These are phyloP conservation scores for Drosophila subobscura DNA, from an alignment of 1,140 invertebrate genomes.

Conservation along the genomic window DNA sequence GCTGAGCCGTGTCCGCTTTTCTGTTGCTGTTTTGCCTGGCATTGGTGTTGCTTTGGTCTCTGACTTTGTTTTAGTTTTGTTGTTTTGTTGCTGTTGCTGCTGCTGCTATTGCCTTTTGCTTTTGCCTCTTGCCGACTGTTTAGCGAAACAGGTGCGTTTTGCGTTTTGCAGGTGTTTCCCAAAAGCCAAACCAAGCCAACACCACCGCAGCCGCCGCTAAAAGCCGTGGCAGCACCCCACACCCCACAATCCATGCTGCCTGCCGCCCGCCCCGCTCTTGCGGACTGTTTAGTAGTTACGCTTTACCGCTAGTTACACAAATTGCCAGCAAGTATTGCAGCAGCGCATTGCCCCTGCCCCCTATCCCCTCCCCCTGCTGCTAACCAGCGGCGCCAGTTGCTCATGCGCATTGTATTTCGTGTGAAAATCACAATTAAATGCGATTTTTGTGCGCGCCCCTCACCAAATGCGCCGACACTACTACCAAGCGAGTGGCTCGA, in stretches of 20 bases:
- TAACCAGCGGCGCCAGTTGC: conserved; percentile 55
- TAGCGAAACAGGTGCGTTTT: conserved; percentile 82
- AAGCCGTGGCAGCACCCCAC: not conserved
- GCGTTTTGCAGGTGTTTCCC: conserved; percentile 82
- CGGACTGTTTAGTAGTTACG: conserved; percentile 77
- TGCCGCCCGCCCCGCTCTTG: conserved; percentile 26
- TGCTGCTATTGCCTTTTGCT: conserved; percentile 53
- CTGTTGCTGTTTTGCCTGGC: conserved; percentile 16
- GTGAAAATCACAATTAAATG: conserved; percentile 83
- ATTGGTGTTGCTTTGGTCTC: conserved; percentile 58
- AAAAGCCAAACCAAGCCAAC: conserved; percentile 55
- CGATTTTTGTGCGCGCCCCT: conserved; percentile 77
- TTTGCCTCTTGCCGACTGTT: conserved; percentile 47
- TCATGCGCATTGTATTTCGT: conserved; percentile 80
- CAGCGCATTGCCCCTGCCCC: not conserved
- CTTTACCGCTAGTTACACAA: conserved; percentile 81
- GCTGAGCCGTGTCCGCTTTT: conserved; percentile 71
- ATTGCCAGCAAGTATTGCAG: conserved; percentile 56
- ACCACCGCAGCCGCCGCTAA: not conserved
- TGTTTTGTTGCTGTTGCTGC: conserved; percentile 26
- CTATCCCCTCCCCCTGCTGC: not conserved
- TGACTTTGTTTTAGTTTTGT: conserved; percentile 30
- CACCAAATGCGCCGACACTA: conserved; percentile 55
- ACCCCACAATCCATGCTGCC: not conserved
- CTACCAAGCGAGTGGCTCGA: conserved; percentile 2